Evolutionary conservation across 2,113 vertebrate genomes (phyloP).

Genomic region (Prionailurus bengalensis): DNA sequence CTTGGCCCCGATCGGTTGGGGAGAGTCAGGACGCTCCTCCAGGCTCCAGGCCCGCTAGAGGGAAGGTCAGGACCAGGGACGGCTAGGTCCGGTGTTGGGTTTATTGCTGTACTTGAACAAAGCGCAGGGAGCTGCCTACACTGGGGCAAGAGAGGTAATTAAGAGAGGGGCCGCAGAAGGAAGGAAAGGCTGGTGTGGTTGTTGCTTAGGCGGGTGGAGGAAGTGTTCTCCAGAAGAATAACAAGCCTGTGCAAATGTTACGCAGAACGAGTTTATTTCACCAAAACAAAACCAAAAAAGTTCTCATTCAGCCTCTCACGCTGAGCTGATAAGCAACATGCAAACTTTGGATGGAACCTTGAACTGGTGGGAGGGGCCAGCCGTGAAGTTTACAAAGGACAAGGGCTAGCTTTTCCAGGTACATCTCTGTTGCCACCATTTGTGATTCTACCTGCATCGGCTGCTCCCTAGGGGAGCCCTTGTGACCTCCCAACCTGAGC

Average conservation of each 20-base stretch:
- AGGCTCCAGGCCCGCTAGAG: not conserved
- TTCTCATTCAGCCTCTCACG: not conserved
- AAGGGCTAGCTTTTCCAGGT: conserved; percentile 12
- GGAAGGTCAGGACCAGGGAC: conserved; percentile 61
- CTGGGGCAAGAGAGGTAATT: conserved; percentile 57
- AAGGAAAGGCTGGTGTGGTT: conserved; percentile 7
- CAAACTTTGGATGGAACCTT: conserved; percentile 65
- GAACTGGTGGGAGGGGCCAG: conserved; percentile 33
- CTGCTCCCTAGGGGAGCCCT: not conserved
- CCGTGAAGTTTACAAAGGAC: not conserved
- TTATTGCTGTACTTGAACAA: conserved; percentile 76
- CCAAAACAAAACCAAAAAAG: conserved; percentile 63
- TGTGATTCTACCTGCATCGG: conserved; percentile 63
- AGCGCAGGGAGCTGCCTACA: conserved; percentile 39
- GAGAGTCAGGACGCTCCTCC: not conserved
- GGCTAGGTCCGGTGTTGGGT: conserved; percentile 55
- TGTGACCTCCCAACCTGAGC: conserved; percentile 68
- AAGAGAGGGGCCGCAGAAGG: conserved; percentile 48
- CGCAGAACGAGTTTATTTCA: conserved; percentile 48
- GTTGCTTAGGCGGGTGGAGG: not conserved
- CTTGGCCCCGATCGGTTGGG: not conserved
- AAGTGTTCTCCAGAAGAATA: conserved; percentile 70
- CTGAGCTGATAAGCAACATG: conserved; percentile 45
- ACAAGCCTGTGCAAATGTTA: conserved; percentile 21
- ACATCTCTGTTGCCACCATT: not conserved